Evolutionary conservation across 2,888 invertebrate species (phyloP).

Genomic region (Thyatira batis): DNA sequence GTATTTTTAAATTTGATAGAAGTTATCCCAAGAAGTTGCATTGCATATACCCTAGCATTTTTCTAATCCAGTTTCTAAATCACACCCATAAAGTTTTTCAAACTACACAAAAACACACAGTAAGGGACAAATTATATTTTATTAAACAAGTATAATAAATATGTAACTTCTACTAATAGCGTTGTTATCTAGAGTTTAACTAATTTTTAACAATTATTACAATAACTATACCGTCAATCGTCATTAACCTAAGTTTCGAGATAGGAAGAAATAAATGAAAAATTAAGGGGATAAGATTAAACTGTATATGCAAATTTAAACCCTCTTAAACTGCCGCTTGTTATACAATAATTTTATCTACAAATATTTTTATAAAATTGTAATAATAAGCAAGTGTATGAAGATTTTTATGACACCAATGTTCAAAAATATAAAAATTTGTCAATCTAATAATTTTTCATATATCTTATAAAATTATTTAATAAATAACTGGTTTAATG

Average conservation of each 20-base stretch:
- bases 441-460: neutral
- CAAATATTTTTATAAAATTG: no score
- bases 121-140: conserved; percentile 36
- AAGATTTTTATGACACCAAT: no score
- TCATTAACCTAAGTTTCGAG: conserved; percentile 16
- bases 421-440: no score
- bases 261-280: no score
- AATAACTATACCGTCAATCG: conserved; percentile 27
- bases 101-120: conserved; percentile 44
- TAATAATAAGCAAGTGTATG: neutral
- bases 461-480: neutral
- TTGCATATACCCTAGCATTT: no score
- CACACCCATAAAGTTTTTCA: conserved; percentile 2
- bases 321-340: no score
- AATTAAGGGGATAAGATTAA: no score
- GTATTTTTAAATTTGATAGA: no score
- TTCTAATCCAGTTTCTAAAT: neutral
- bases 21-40: no score
- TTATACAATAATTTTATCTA: no score
- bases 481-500: neutral
- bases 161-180: conserved; percentile 56
- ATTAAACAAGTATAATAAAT: conserved; percentile 61
- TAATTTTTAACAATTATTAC: conserved; percentile 36
- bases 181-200: conserved; percentile 45
- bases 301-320: no score